Conservation (phyloP, 1,140 invertebrate species). For the Octopus bimaculoides region DNA sequence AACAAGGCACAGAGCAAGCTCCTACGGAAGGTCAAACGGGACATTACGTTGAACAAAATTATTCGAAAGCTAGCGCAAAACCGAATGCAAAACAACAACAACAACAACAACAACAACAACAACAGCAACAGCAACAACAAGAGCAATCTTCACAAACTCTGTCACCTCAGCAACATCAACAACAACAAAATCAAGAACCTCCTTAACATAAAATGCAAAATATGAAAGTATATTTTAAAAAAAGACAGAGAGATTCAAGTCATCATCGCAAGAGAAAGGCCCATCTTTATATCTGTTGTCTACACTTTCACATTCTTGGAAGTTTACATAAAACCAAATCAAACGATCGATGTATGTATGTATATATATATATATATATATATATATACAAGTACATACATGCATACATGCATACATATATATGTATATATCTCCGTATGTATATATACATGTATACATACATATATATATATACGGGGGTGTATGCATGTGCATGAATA, state of each 20-base stretch:
- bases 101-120: not conserved
- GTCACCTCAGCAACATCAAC: no score
- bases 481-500: not conserved
- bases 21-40: not conserved
- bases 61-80: not conserved
- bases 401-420: not conserved
- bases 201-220: no score
- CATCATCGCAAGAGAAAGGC: not conserved
- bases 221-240: no score
- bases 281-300: not conserved
- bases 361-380: not conserved
- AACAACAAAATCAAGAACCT: no score
- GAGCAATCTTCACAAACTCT: not conserved
- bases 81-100: not conserved
- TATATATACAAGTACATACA: not conserved
- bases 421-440: not conserved
- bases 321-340: not conserved
- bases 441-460: not conserved
- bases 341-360: not conserved
- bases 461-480: not conserved
- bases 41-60: not conserved
- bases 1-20: not conserved
- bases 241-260: not conserved
- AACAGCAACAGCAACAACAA: not conserved
- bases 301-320: not conserved